Evolutionary conservation across 2,888 invertebrate genomes (phyloP).

Genomic region (Arge pagana): DNA sequence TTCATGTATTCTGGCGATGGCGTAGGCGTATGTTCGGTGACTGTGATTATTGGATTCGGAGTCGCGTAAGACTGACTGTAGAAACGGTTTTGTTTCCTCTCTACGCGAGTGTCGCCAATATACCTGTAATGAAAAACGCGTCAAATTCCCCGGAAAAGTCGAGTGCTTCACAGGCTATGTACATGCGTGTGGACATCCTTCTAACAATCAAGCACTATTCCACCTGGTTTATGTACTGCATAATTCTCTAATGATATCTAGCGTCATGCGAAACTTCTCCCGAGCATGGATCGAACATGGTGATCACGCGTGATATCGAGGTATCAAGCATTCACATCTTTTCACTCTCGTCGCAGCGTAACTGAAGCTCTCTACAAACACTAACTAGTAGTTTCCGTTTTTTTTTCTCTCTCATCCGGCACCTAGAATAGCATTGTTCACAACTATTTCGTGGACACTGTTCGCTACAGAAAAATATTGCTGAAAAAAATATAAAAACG

Average conservation of each 20-base stretch:
- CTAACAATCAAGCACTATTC: slow-evolving; percentile 16
- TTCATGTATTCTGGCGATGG: slow-evolving; percentile 87
- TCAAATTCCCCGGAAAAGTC: too few relatives aligned
- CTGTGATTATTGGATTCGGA: slow-evolving; percentile 93
- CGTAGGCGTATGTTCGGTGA: slow-evolving; percentile 93
- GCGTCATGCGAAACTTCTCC: slow-evolving; percentile 6
- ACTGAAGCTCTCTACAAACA: too few relatives aligned
- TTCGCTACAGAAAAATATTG: too few relatives aligned
- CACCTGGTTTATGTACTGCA: slow-evolving; percentile 3
- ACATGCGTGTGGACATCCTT: slow-evolving; percentile 17
- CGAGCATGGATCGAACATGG: too few relatives aligned
- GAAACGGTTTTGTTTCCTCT: slow-evolving; percentile 63
- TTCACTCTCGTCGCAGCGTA: too few relatives aligned
- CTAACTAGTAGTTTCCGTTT: too few relatives aligned
- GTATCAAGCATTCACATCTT: slow-evolving; percentile 2
- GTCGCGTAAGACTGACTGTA: slow-evolving; percentile 67
- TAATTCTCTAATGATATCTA: not conserved
- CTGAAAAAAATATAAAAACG: too few relatives aligned
- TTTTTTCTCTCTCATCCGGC: too few relatives aligned
- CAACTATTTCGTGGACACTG: too few relatives aligned
- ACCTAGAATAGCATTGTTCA: too few relatives aligned
- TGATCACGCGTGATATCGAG: not conserved
- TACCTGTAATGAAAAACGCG: slow-evolving; percentile 64
- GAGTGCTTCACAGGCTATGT: not conserved
- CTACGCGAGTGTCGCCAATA: slow-evolving; percentile 72